Conservation (phyloP, 1,140 invertebrate species). For the Drosophila melanica region DNA sequence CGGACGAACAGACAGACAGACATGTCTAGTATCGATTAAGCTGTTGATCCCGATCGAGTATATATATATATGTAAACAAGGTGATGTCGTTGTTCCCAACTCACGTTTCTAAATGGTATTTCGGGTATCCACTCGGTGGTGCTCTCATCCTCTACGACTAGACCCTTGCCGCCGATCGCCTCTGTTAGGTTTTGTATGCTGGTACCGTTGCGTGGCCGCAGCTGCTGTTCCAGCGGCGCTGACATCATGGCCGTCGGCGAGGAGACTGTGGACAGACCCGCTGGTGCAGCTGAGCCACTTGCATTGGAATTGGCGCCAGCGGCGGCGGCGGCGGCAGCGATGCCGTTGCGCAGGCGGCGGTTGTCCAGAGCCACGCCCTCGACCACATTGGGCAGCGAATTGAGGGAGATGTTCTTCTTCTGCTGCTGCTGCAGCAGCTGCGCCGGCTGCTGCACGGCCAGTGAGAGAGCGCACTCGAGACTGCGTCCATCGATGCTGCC, state of each 20-base stretch:
- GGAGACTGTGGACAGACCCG: constrained; percentile 68
- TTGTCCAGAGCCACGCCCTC: constrained; percentile 75
- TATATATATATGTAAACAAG: too few relatives aligned
- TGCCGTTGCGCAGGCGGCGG: constrained; percentile 53
- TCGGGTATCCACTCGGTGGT: constrained; percentile 94
- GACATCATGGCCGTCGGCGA: constrained; percentile 73
- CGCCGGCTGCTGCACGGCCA: constrained; percentile 57
- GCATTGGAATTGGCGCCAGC: constrained; percentile 13
- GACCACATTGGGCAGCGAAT: constrained; percentile 78
- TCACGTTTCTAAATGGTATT: constrained; percentile 95
- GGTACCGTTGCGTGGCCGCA: constrained; percentile 61
- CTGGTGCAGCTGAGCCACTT: constrained; percentile 18
- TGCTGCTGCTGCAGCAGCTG: constrained; percentile 76
- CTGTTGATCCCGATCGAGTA: neutral
- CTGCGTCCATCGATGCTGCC: constrained; percentile 68
- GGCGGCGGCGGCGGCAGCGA: constrained; percentile 13
- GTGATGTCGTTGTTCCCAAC: constrained; percentile 33
- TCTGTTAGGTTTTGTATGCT: constrained; percentile 71
- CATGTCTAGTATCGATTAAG: too few relatives aligned
- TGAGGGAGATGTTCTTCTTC: constrained; percentile 78
- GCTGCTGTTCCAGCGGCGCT: constrained; percentile 62
- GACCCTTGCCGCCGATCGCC: constrained; percentile 67
- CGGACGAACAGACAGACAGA: too few relatives aligned
- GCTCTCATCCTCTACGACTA: constrained; percentile 89
- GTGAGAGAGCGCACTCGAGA: constrained; percentile 58